Conservation (phyloP, 1,140 invertebrate species). For the Diabrotica undecimpunctata region DNA sequence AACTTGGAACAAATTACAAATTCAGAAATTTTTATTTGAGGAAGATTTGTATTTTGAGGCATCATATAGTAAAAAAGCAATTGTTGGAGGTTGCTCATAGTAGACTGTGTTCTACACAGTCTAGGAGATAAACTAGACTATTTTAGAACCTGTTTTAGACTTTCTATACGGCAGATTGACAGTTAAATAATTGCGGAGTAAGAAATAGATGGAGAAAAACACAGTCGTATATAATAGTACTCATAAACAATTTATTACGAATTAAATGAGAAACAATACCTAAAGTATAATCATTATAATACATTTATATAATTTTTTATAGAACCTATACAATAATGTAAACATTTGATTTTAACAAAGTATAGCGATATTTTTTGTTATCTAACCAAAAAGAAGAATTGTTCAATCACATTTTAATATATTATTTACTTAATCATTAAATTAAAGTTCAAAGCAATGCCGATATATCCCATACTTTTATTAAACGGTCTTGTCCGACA, state of each 20-base stretch:
- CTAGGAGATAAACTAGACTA: too few species aligned
- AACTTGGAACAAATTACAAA: too few species aligned
- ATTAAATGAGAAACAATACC: constrained; percentile 1
- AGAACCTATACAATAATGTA: constrained; percentile 20
- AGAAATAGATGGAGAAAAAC: too few species aligned
- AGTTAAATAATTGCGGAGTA: too few species aligned
- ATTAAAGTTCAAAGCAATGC: constrained; percentile 48
- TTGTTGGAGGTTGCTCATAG: too few species aligned
- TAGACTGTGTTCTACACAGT: too few species aligned
- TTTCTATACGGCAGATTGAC: too few species aligned
- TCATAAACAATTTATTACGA: constrained; percentile 6
- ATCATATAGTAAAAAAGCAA: too few species aligned
- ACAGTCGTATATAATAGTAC: neutral
- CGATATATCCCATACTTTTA: constrained; percentile 83
- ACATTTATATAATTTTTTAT: constrained; percentile 14
- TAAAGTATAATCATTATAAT: constrained; percentile 11
- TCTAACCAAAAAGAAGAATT: constrained; percentile 5
- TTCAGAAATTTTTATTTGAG: too few species aligned
- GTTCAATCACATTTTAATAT: constrained; percentile 19
- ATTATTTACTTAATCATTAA: constrained; percentile 7
- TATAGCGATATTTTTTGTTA: constrained; percentile 9
- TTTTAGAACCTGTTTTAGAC: too few species aligned
- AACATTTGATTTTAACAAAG: constrained; percentile 20
- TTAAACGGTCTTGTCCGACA: constrained; percentile 88
- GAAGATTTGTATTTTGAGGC: too few species aligned